phyloP scores from a whole-genome alignment of 2,888 invertebrate species.

The Thysanoteuthis rhombus region DNA sequence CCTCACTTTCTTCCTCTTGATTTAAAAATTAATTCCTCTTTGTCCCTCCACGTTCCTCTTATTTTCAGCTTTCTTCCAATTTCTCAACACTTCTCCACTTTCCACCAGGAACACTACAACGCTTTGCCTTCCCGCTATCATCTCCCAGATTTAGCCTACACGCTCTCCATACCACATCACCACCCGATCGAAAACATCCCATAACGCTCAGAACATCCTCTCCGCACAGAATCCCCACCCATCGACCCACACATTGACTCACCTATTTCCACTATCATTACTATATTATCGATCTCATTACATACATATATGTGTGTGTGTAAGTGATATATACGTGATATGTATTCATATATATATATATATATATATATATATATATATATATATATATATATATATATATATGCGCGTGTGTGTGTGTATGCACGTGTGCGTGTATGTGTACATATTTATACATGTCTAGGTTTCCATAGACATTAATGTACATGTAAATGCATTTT shows the following conservation, averaged over 20 bases:
- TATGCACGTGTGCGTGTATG: too few species aligned
- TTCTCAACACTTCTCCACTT: too few species aligned
- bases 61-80: too few species aligned
- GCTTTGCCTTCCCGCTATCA: neutral
- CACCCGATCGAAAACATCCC: neutral
- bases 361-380: neutral
- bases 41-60: too few species aligned
- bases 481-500: too few species aligned
- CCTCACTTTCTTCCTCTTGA: neutral
- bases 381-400: neutral
- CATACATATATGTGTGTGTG: neutral
- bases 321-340: neutral
- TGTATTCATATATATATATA: neutral
- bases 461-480: too few species aligned
- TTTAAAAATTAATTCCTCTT: too few species aligned
- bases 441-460: too few species aligned
- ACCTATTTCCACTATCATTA: neutral
- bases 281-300: neutral
- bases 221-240: neutral
- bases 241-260: neutral
- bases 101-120: neutral
- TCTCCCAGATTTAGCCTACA: neutral
- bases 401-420: too few species aligned
- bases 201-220: neutral
- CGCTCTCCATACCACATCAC: neutral